A percentile compares a stretch with the other conserved stretches of the same genome.
Evolutionary conservation across 2,113 vertebrate species (phyloP).

Genomic region (Etheostoma cragini): DNA sequence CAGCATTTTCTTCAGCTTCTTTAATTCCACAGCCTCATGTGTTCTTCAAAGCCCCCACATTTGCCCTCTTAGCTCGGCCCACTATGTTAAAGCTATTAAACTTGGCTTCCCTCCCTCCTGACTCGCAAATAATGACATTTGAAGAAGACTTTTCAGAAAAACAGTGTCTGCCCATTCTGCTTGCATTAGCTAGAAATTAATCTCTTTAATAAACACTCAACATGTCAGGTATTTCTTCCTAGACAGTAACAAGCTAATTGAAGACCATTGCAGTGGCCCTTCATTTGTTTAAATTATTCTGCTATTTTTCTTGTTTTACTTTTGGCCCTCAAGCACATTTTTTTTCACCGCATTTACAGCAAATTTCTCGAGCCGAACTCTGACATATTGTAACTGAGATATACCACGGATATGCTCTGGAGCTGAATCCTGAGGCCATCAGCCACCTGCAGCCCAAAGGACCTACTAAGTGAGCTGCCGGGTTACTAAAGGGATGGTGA

Average conservation of each 20-base stretch:
- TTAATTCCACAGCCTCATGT: constrained; percentile 1
- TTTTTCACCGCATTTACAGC: neutral
- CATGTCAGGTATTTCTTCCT: constrained; percentile 23
- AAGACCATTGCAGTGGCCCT: constrained; percentile 22
- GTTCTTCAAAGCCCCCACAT: constrained; percentile 3
- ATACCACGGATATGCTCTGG: constrained; percentile 4
- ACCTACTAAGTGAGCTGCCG: constrained; percentile 23
- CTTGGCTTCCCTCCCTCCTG: constrained; percentile 4
- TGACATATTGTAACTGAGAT: neutral
- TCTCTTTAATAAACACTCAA: constrained; percentile 40
- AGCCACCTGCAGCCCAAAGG: constrained; percentile 18
- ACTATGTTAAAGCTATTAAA: constrained; percentile 18
- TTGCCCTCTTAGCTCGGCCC: constrained; percentile 19
- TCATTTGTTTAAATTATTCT: constrained; percentile 28
- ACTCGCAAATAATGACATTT: constrained; percentile 18
- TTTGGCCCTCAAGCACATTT: constrained; percentile 16
- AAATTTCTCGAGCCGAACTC: neutral
- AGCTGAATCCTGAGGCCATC: constrained; percentile 18
- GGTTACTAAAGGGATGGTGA: constrained; percentile 20
- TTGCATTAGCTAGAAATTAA: constrained; percentile 21
- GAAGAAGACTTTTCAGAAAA: constrained; percentile 22
- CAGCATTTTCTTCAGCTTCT: constrained; percentile 6
- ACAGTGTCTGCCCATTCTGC: neutral
- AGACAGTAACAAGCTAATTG: constrained; percentile 26
- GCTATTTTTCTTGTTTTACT: constrained; percentile 31